A percentile compares a stretch with the other conserved stretches of the same genome.
Conservation (phyloP, 1,140 invertebrate genomes). For the Ptiloglossa arizonensis region DNA sequence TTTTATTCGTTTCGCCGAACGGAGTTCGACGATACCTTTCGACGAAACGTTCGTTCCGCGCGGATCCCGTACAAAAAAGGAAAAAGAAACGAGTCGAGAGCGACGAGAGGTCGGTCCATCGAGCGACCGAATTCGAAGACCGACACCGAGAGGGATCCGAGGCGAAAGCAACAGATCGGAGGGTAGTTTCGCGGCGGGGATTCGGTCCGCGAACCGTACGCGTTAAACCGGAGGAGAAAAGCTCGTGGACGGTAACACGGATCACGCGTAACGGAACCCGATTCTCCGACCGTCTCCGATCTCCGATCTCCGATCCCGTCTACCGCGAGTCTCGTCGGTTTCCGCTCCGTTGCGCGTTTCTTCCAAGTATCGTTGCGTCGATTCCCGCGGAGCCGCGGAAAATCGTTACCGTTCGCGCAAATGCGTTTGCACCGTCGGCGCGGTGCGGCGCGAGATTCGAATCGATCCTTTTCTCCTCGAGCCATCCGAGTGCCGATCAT, state of each 20-base stretch:
- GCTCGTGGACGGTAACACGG: conserved; percentile 11
- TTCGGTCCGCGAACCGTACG: conserved; percentile 28
- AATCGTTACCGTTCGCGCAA: conserved; percentile 30
- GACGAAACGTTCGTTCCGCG: no score
- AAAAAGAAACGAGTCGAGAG: no score
- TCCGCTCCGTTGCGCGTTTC: conserved; percentile 21
- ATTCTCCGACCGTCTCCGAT: background rate
- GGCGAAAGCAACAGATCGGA: conserved; percentile 52
- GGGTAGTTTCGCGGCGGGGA: conserved; percentile 31
- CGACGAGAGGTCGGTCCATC: background rate
- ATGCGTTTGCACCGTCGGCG: background rate
- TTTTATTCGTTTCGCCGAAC: conserved; percentile 14
- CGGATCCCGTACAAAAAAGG: no score
- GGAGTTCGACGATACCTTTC: conserved; percentile 18
- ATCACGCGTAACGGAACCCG: conserved; percentile 38
- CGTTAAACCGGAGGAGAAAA: conserved; percentile 54
- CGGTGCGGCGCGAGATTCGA: no score
- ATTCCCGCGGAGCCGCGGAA: conserved; percentile 10
- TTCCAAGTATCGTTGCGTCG: conserved; percentile 32
- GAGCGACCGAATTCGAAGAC: background rate
- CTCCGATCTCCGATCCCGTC: conserved; percentile 17
- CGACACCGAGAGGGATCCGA: conserved; percentile 31
- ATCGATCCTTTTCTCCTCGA: conserved; percentile 19
- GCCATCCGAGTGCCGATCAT: background rate
- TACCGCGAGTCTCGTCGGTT: background rate